These are phyloP conservation scores for Agapornis roseicollis DNA, from an alignment of 2,113 vertebrate species.

Conservation along the genomic window DNA sequence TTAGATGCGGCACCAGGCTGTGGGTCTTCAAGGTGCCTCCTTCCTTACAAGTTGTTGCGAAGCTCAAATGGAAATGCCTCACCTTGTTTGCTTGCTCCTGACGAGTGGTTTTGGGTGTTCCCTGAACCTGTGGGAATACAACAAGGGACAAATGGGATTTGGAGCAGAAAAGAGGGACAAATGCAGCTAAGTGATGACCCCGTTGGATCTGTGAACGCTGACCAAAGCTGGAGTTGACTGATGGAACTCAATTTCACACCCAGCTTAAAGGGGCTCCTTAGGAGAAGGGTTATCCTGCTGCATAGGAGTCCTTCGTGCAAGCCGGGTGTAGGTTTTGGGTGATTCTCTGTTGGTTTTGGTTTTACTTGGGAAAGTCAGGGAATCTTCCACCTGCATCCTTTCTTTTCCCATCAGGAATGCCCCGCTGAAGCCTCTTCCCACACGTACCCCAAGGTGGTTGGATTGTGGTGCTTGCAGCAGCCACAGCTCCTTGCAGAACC, in stretches of 20 bases:
- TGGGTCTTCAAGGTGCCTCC: neutral
- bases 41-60: neutral
- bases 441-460: neutral
- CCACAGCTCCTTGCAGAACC: neutral
- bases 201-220: neutral
- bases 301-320: neutral
- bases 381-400: neutral
- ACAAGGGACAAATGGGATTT: neutral
- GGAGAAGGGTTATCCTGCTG: neutral
- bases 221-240: constrained; percentile 3
- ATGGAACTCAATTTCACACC: neutral
- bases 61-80: neutral
- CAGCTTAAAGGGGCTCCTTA: neutral
- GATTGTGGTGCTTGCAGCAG: neutral
- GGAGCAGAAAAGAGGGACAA: constrained; percentile 16
- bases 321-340: neutral
- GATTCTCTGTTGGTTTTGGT: neutral
- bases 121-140: neutral
- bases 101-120: neutral
- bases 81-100: neutral
- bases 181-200: neutral
- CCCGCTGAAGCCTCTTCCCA: neutral
- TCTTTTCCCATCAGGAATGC: neutral
- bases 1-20: neutral
- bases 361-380: neutral